Conservation (phyloP, 2,888 invertebrate genomes). For the Drosophila buzzatii region DNA sequence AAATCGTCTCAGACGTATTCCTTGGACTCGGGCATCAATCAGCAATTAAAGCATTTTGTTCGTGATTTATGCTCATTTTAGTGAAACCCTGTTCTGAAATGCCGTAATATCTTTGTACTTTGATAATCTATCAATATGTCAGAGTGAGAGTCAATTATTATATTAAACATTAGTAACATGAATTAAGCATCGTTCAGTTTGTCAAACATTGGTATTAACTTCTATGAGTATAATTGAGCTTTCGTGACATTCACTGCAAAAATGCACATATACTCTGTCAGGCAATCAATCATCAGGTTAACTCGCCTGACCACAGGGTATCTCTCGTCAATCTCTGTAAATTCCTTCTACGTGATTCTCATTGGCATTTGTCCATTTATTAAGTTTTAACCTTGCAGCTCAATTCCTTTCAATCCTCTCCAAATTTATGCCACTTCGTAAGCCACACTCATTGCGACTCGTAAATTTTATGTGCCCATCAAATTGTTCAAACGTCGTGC, state of each 20-base stretch:
- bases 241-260: not conserved
- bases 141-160: not conserved
- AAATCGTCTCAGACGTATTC: not conserved
- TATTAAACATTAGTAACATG: not conserved
- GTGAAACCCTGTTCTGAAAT: not conserved
- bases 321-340: not conserved
- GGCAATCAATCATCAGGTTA: not conserved
- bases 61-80: not conserved
- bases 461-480: slow-evolving; percentile 49
- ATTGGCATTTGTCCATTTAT: slow-evolving; percentile 10
- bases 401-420: slow-evolving; percentile 44
- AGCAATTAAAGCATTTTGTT: not conserved
- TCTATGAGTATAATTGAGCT: too few relatives aligned
- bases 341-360: slow-evolving; percentile 11
- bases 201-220: not conserved
- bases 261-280: not conserved
- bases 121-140: too few relatives aligned
- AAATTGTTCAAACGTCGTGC: slow-evolving; percentile 39
- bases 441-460: slow-evolving; percentile 41
- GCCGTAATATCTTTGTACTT: too few relatives aligned
- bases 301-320: not conserved
- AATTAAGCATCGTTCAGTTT: not conserved
- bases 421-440: slow-evolving; percentile 18
- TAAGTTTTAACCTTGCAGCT: slow-evolving; percentile 38
- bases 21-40: not conserved